Evolutionary conservation across 2,888 invertebrate genomes (phyloP).

Genomic region (Macrostomum cliftonense): DNA sequence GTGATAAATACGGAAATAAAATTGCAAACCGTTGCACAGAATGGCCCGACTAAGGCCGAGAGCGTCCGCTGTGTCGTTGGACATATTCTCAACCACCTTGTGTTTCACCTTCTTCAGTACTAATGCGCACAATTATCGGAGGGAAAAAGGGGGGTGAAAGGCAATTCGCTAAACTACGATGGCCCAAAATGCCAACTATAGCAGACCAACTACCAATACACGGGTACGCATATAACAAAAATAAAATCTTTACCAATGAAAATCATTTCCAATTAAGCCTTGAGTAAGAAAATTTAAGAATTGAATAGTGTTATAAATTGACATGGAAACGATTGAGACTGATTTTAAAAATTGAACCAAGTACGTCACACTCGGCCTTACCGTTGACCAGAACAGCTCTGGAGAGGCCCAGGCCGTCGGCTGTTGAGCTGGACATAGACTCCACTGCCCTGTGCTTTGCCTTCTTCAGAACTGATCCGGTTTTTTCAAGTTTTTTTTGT

Average conservation of each 20-base stretch:
- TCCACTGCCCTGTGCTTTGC: conserved; percentile 88
- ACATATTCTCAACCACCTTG: conserved; percentile 85
- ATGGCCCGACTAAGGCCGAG: conserved; percentile 84
- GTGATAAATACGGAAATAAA: background rate
- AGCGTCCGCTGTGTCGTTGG: conserved; percentile 59
- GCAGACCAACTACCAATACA: too few species aligned
- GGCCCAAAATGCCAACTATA: too few species aligned
- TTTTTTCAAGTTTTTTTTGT: too few species aligned
- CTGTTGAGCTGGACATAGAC: conserved; percentile 61
- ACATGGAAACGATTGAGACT: too few species aligned
- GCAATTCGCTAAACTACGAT: too few species aligned
- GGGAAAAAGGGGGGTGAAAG: too few species aligned
- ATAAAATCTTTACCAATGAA: too few species aligned
- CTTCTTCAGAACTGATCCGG: conserved; percentile 59
- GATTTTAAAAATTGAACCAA: background rate
- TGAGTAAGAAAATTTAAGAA: too few species aligned
- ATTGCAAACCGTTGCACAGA: conserved; percentile 54
- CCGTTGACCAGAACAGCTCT: conserved; percentile 82
- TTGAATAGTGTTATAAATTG: too few species aligned
- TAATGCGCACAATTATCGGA: conserved; percentile 17
- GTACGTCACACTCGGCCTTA: too few species aligned
- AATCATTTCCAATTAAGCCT: too few species aligned
- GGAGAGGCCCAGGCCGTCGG: conserved; percentile 79
- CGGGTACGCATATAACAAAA: too few species aligned
- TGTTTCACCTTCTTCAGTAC: conserved; percentile 92